phyloP scores from a whole-genome alignment of 1,140 invertebrate genomes.

The Apis mellifera region DNA sequence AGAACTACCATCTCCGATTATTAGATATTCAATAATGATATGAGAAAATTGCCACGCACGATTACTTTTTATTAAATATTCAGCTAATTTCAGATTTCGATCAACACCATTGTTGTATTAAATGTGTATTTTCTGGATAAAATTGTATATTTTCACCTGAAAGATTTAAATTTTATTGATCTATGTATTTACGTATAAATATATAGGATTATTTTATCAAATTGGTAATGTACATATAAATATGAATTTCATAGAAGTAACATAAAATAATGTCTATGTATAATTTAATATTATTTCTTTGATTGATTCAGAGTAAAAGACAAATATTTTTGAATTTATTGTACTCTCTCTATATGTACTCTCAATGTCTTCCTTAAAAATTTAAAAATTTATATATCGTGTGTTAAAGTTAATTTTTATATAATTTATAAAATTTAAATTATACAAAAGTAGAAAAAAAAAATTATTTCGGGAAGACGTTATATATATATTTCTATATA shows the following conservation, averaged over 20 bases:
- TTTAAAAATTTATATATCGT: too few species aligned
- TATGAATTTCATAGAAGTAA: neutral
- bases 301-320: too few species aligned
- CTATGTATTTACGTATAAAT: too few species aligned
- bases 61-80: slow-evolving; percentile 70
- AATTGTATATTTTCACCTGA: slow-evolving; percentile 76
- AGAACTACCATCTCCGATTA: slow-evolving; percentile 73
- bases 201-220: neutral
- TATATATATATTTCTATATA: too few species aligned
- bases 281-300: too few species aligned
- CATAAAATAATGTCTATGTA: neutral
- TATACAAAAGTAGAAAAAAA: too few species aligned
- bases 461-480: too few species aligned
- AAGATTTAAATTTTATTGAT: slow-evolving; percentile 41
- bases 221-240: neutral
- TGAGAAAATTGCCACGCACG: slow-evolving; percentile 72
- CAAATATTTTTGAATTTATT: too few species aligned
- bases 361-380: too few species aligned
- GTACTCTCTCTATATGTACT: too few species aligned
- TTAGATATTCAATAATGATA: slow-evolving; percentile 70
- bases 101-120: slow-evolving; percentile 76
- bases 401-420: too few species aligned
- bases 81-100: slow-evolving; percentile 71
- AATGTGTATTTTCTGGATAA: slow-evolving; percentile 72
- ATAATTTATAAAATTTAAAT: too few species aligned